Evolutionary conservation across 1,140 invertebrate species (phyloP).

Genomic region (Brachionus paranguensis): DNA sequence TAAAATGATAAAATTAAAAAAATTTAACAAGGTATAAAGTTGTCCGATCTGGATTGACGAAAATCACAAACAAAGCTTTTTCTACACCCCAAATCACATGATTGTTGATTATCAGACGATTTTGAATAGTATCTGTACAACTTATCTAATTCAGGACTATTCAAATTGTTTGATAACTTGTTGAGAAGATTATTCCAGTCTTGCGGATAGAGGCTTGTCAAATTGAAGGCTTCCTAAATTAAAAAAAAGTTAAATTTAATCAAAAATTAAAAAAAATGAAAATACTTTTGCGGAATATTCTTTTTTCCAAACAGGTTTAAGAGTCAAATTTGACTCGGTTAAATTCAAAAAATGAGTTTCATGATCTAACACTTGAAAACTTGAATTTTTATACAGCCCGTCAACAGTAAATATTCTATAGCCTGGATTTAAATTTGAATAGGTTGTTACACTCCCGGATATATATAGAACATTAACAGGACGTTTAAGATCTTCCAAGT

Average conservation of each 20-base stretch:
- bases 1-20: background rate
- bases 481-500: conserved; percentile 45
- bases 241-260: background rate
- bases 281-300: conserved; percentile 40
- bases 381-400: background rate
- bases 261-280: background rate
- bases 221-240: conserved; percentile 17
- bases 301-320: conserved; percentile 27
- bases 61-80: conserved; percentile 32
- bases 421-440: conserved; percentile 48
- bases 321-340: background rate
- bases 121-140: conserved; percentile 5
- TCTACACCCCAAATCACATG: conserved; percentile 32
- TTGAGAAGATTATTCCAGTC: conserved; percentile 26
- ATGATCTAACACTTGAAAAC: conserved; percentile 33
- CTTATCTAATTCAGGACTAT: background rate
- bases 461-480: conserved; percentile 80
- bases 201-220: background rate
- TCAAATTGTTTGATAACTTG: background rate
- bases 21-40: conserved; percentile 37
- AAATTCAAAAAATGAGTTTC: conserved; percentile 32
- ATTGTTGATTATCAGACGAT: conserved; percentile 15
- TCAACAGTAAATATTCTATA: conserved; percentile 39
- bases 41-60: conserved; percentile 18
- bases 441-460: conserved; percentile 84